Evolutionary conservation across 2,113 vertebrate genomes (phyloP).

Genomic region (Halcyon senegalensis): DNA sequence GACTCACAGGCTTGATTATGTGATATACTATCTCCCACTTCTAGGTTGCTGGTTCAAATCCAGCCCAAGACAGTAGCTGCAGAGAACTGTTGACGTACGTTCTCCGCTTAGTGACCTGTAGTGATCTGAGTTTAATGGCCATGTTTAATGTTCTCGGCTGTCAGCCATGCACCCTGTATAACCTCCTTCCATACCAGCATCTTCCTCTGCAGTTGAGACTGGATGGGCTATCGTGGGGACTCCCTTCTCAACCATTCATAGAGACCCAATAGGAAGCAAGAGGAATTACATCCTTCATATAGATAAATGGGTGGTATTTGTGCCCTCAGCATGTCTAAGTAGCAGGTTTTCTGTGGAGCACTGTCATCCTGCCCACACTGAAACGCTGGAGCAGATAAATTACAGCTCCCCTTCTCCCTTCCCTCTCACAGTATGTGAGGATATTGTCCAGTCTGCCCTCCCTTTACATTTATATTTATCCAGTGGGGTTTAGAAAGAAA

Average conservation of each 20-base stretch:
- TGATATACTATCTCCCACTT: background rate
- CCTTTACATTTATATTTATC: background rate
- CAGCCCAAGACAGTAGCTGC: slow-evolving; percentile 27
- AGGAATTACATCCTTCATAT: background rate
- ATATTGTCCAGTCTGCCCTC: background rate
- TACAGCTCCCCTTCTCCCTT: background rate
- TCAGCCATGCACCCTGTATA: background rate
- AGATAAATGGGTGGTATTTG: background rate
- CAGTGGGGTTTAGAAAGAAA: background rate
- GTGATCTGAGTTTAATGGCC: background rate
- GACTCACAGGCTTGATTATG: slow-evolving; percentile 22
- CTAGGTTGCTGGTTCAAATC: background rate
- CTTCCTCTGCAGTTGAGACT: background rate
- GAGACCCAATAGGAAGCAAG: background rate
- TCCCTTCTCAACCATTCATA: background rate
- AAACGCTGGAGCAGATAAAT: background rate
- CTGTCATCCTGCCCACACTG: background rate
- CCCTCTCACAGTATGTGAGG: background rate
- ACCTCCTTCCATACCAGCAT: background rate
- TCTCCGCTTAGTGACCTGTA: background rate
- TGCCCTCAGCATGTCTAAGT: background rate
- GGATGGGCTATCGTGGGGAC: background rate
- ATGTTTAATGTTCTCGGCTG: background rate
- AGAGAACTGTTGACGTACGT: background rate
- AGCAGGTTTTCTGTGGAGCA: background rate